phyloP scores from a whole-genome alignment of 2,113 vertebrate species.

The Butorides virescens region DNA sequence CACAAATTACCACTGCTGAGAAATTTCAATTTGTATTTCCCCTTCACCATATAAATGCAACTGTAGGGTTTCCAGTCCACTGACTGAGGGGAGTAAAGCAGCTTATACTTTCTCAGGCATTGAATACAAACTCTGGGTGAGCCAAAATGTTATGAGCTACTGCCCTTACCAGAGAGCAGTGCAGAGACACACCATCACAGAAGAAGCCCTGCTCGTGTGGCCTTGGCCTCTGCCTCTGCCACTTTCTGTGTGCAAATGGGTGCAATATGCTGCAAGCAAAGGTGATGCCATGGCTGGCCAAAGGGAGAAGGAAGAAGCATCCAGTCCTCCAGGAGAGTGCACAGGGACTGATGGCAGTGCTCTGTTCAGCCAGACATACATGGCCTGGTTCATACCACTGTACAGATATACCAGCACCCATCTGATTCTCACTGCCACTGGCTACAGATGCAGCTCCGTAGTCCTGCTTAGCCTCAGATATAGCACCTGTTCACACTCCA shows the following conservation, averaged over 20 bases:
- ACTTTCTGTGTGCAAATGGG: accelerated
- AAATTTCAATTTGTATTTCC: background rate
- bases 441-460: background rate
- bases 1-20: background rate
- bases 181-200: background rate
- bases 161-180: background rate
- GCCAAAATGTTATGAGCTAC: background rate
- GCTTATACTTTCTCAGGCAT: background rate
- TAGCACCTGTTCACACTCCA: background rate
- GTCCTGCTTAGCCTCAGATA: background rate
- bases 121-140: background rate
- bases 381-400: accelerated
- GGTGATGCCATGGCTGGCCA: background rate
- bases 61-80: background rate
- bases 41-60: background rate
- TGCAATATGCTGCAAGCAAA: background rate
- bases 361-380: background rate
- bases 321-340: accelerated
- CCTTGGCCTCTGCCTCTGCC: background rate
- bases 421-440: background rate
- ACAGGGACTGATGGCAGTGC: background rate
- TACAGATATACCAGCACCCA: background rate
- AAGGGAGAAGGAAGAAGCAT: background rate
- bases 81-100: background rate
- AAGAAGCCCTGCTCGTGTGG: background rate